Evolutionary conservation across 1,140 invertebrate genomes (phyloP).

Genomic region (Drosophila pectinifera): DNA sequence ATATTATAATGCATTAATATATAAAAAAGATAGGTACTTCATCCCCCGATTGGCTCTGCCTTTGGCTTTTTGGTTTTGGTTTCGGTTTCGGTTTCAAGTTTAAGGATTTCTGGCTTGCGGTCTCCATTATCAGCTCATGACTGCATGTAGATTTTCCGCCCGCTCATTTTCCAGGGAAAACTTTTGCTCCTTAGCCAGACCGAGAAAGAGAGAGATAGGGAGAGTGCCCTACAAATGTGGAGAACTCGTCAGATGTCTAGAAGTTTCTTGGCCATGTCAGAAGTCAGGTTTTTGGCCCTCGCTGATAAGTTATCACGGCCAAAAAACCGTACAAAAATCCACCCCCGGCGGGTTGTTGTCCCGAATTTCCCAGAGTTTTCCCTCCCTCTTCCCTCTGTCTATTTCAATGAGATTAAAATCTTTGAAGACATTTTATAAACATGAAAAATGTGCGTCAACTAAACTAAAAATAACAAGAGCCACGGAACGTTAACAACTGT

Average conservation of each 20-base stretch:
- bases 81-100: conserved; percentile 1
- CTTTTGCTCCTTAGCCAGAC: conserved; percentile 10
- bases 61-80: conserved; percentile 2
- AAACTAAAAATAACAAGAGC: conserved; percentile 56
- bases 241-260: conserved; percentile 21
- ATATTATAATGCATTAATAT: too few relatives aligned
- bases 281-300: conserved; percentile 20
- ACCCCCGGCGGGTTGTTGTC: neutral
- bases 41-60: conserved; percentile 18
- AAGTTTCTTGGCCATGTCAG: conserved; percentile 16
- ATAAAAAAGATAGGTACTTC: too few relatives aligned
- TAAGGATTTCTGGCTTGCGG: conserved; percentile 11
- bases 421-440: conserved; percentile 66
- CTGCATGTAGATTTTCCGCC: conserved; percentile 26
- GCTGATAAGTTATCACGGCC: conserved; percentile 29
- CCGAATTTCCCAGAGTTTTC: too few relatives aligned
- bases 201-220: neutral
- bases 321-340: neutral
- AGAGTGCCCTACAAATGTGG: conserved; percentile 4
- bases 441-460: conserved; percentile 58
- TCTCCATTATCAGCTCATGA: conserved; percentile 16
- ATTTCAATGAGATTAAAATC: conserved; percentile 64
- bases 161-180: conserved; percentile 6
- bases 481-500: conserved; percentile 14
- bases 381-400: neutral